Evolutionary conservation across 2,113 vertebrate genomes (phyloP).

Genomic region (Neopipo cinnamomea): DNA sequence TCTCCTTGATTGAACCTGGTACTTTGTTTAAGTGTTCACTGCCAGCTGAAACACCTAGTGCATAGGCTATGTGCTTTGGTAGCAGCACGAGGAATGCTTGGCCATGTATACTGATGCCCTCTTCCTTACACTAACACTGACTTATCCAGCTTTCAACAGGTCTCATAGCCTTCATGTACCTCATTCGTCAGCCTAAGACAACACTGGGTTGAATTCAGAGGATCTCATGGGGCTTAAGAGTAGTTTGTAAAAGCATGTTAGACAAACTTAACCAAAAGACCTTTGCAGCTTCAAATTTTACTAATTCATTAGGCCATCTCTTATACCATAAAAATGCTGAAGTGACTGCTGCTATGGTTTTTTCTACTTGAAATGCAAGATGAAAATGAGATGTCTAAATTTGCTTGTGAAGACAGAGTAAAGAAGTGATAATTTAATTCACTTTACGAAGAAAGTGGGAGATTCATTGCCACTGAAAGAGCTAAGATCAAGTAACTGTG

Average conservation of each 20-base stretch:
- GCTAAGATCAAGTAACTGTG: neutral
- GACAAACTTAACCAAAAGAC: neutral
- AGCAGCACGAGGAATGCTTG: neutral
- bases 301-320: neutral
- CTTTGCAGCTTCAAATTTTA: neutral
- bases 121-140: neutral
- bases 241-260: neutral
- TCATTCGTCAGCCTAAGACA: neutral
- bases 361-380: constrained; percentile 1
- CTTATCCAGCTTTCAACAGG: neutral
- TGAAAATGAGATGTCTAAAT: neutral
- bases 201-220: neutral
- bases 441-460: constrained; percentile 9
- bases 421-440: neutral
- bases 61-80: neutral
- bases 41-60: neutral
- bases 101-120: neutral
- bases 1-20: neutral
- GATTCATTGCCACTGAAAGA: neutral
- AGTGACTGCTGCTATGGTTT: neutral
- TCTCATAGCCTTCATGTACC: neutral
- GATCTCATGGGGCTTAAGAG: neutral
- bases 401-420: neutral
- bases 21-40: neutral
- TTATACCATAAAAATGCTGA: neutral